These are phyloP conservation scores for Gorsachius magnificus DNA, from an alignment of 2,797 vertebrate genomes.

Conservation along the genomic window DNA sequence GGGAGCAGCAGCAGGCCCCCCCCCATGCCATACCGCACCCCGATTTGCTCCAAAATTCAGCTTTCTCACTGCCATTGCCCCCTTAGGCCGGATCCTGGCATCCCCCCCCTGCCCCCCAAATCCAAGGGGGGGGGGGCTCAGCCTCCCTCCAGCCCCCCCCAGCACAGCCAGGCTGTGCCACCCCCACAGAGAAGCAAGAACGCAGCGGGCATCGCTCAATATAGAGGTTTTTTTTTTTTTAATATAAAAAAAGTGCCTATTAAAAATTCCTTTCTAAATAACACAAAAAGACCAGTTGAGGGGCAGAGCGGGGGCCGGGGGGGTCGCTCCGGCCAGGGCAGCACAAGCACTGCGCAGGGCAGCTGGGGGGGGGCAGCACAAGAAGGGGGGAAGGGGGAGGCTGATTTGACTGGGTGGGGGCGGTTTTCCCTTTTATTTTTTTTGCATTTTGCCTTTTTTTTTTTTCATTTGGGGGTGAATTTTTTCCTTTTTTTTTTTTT, in stretches of 20 bases:
- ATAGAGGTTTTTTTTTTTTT: no score
- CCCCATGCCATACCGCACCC: no score
- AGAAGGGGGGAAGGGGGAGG: background rate
- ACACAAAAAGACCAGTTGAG: slow-evolving; percentile 4
- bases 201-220: no score
- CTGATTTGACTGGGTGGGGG: no score
- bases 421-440: no score
- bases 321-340: background rate
- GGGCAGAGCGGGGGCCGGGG: background rate
- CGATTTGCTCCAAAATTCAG: background rate
- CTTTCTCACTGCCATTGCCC: background rate
- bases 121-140: background rate
- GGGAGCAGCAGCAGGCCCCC: background rate
- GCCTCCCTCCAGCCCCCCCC: background rate
- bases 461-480: no score
- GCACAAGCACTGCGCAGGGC: background rate
- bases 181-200: no score
- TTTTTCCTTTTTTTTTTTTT: no score
- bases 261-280: no score
- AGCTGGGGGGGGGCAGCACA: background rate
- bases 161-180: no score
- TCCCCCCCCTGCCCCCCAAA: background rate
- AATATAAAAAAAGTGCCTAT: no score
- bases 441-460: no score
- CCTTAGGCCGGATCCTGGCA: background rate